Conservation (phyloP, 2,888 invertebrate genomes). For the Fragum whitleyi region DNA sequence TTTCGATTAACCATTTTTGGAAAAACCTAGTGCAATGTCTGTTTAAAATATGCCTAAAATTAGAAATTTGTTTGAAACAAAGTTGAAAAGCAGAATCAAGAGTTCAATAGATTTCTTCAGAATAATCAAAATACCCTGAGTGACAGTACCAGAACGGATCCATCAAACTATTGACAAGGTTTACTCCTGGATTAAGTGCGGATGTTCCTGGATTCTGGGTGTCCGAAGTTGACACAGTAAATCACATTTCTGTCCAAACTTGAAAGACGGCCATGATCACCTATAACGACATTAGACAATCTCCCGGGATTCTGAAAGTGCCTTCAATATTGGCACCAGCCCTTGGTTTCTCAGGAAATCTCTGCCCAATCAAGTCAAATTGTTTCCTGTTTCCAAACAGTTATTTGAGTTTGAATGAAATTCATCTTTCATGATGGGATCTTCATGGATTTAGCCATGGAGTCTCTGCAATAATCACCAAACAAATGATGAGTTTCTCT, state of each 20-base stretch:
- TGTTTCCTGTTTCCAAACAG: conserved; percentile 27
- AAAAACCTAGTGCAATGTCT: no score
- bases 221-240: conserved; percentile 23
- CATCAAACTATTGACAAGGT: conserved; percentile 27
- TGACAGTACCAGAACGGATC: not conserved
- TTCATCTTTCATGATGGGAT: conserved; percentile 18
- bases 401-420: conserved; percentile 13
- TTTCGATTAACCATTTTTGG: no score
- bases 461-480: conserved; percentile 9
- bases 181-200: conserved; percentile 9
- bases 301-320: conserved; percentile 15
- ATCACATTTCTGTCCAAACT: conserved; percentile 23
- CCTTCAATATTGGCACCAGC: conserved; percentile 7
- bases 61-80: no score
- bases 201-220: conserved; percentile 15
- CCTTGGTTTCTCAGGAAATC: conserved; percentile 15
- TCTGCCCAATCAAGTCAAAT: conserved; percentile 22
- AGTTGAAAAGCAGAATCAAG: no score
- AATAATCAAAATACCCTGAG: not conserved
- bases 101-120: no score
- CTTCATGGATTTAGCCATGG: conserved; percentile 17
- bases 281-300: conserved; percentile 20
- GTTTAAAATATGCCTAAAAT: no score
- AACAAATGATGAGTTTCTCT: not conserved
- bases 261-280: conserved; percentile 26